Evolutionary conservation across 2,797 vertebrate species (phyloP), one percentile per base, ranked within the genome.

Genomic region (Acanthurus tractus): DNA sequence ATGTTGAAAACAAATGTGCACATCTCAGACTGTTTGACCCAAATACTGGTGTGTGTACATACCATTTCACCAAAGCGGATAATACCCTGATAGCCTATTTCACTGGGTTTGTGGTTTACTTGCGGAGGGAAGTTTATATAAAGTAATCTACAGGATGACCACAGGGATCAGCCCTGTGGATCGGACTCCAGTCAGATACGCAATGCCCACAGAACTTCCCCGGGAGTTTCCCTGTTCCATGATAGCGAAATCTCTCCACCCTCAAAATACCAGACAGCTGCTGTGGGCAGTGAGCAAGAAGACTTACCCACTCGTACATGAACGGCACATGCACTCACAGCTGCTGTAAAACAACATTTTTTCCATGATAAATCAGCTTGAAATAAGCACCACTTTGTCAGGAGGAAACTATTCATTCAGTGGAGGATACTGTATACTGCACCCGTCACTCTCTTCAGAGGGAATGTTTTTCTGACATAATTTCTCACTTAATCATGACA

Each of bases 181-280:
- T 80, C 63, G 17, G 65, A 61, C 77, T 85, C 56, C 72, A 67
- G 76, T 82, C 76, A 82, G 78, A 88, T 75, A 63, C 42, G 48
- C 53, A 63, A 29, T 87, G 70, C 71, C 87, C 84, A 63, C 84
- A 83, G 50, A 81, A 70, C 57, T 88, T 80, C 83, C 53, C 34
- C 34, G 87, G 90, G 91, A 92, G 77, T 91, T 93, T 91, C 81
- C 87, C 82, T 76, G 66, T 88, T 93, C 87, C 89, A 89, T 76
- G 78, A 71, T 88, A 87, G 90, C 72, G 87, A 91, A 93, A 93
- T 93, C 86, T 76, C 69, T 81, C 82, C 76, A 81, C 77, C 88
- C 92, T 92, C 84, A 90, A 93, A 93, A 93, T 94, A 89, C 86
- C 90, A 90, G 87, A 90, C 93, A 93, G 89, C 91, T 92, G 90